Conservation (phyloP, 2,888 invertebrate species). For the Scrobipalpa costella region DNA sequence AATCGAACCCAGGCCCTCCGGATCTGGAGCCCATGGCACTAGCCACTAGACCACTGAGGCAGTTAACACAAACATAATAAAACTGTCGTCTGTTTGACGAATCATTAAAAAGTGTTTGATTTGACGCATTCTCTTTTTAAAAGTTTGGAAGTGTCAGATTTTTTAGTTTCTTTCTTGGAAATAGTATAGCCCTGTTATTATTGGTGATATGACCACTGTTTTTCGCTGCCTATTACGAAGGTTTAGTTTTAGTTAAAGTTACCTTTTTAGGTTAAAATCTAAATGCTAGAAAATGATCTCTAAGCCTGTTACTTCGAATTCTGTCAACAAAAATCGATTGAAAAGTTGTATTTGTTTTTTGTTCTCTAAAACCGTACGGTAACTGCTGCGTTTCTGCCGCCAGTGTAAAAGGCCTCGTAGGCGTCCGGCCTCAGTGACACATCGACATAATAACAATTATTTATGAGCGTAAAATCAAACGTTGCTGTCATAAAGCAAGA, state of each 20-base stretch:
- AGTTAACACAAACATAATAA: conserved; percentile 39
- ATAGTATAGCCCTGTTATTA: background rate
- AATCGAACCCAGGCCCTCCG: too few species aligned
- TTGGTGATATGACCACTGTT: too few species aligned
- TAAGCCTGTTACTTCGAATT: too few species aligned
- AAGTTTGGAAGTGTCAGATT: background rate
- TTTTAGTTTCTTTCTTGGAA: background rate
- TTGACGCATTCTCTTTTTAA: conserved; percentile 3
- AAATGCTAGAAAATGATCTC: too few species aligned
- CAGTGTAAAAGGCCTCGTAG: conserved; percentile 25
- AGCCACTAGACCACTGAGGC: too few species aligned
- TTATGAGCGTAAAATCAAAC: conserved; percentile 52
- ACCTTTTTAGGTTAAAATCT: too few species aligned
- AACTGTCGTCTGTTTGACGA: conserved; percentile 49
- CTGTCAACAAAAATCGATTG: too few species aligned
- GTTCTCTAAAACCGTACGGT: too few species aligned
- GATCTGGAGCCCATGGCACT: too few species aligned
- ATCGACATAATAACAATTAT: conserved; percentile 48
- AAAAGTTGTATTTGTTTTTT: too few species aligned
- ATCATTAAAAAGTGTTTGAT: conserved; percentile 41
- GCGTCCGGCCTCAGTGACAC: conserved; percentile 33
- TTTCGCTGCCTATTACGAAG: too few species aligned
- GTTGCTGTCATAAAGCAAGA: conserved; percentile 53
- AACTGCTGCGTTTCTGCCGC: conserved; percentile 17
- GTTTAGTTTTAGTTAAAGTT: too few species aligned